Evolutionary conservation across 2,888 invertebrate species (phyloP), one percentile per base, ranked within the genome.

Genomic region (Drosophila tanythrix): DNA sequence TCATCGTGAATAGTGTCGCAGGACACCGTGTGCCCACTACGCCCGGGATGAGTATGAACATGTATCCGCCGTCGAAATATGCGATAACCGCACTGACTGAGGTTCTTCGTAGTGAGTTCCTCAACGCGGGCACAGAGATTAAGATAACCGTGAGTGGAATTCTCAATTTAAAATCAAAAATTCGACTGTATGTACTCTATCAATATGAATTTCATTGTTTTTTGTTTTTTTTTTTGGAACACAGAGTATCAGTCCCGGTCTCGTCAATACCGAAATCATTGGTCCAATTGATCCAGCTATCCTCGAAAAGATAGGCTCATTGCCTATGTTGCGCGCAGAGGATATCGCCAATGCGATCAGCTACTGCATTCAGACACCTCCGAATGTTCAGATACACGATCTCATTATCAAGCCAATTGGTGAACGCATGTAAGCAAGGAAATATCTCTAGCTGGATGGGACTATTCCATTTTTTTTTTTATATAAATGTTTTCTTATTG

Each of bases 1-100:
- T 95, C 27, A 92, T 94, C n/a, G 92, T 94, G 6, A 94, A 93
- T 61, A 93, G 93, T 56, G 31, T 92, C 21, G 78, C 74, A 0
- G 93, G 93, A 0, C 93, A 93, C 55, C 5, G 3, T 0, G 92
- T 94, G 46, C 92, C 93, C 21, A 82, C 21, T 21, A 21, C 21
- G 21, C 21, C 89, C 0, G 48, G 60, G 2, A 2, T 79, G 53
- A 70, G 76, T 71, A 0, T 77, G 0, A 93, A 91, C 62, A 87
- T 93, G 59, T 93, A 93, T 82, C 50, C 92, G 3, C 79, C 93
- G 0, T 89, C 92, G 0, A 93, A 93, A 76, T 60, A 83, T 79
- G 93, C 92, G 0, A n/a, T 93, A 0, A 93, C 92, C 2, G 93
- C 92, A 0, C 63, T 93, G 72, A 92, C 91, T 2, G 93, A 93